Evolutionary conservation across 2,888 invertebrate genomes (phyloP).

Genomic region (Hanleya hanleyi): DNA sequence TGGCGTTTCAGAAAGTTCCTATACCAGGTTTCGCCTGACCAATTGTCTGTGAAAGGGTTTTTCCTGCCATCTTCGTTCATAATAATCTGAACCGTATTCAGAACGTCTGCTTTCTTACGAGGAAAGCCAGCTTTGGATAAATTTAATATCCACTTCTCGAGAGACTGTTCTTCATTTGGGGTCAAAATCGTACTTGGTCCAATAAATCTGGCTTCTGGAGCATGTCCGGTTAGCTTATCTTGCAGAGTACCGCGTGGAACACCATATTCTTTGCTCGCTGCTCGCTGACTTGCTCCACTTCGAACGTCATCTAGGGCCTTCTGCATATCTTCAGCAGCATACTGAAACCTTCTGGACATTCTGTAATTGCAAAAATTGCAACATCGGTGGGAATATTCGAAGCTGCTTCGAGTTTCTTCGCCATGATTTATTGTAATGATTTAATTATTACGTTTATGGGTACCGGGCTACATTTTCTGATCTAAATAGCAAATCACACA

Average conservation of each 20-base stretch:
- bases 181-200: not conserved
- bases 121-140: not conserved
- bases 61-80: conserved; percentile 12
- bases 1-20: too few species aligned
- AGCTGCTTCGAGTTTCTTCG: too few species aligned
- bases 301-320: too few species aligned
- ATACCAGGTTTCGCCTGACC: conserved; percentile 28
- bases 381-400: too few species aligned
- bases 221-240: not conserved
- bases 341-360: too few species aligned
- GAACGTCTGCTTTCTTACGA: not conserved
- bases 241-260: not conserved
- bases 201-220: not conserved
- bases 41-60: conserved; percentile 13
- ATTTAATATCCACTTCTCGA: not conserved
- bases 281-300: not conserved
- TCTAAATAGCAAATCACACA: too few species aligned
- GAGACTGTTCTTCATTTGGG: not conserved
- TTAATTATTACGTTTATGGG: too few species aligned
- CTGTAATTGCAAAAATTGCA: too few species aligned
- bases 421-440: too few species aligned
- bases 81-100: conserved; percentile 10
- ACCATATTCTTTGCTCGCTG: not conserved
- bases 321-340: too few species aligned
- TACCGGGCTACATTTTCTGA: too few species aligned